Conservation (phyloP, 2,888 invertebrate species). For the Oxystoma pomonae region DNA sequence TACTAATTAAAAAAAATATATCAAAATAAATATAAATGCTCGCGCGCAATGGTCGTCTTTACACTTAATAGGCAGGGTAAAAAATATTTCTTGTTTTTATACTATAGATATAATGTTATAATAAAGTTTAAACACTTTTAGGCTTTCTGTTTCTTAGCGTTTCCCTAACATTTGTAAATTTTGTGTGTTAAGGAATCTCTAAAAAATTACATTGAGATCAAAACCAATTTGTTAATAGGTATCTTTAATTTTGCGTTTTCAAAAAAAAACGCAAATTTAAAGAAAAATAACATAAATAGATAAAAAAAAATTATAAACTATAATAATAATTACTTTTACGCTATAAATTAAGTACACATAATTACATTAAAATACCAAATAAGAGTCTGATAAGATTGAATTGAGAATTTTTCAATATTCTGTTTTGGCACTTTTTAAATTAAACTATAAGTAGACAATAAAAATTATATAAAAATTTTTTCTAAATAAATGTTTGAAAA, state of each 20-base stretch:
- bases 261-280: background rate
- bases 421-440: background rate
- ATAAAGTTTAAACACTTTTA: background rate
- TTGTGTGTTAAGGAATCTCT: background rate
- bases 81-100: background rate
- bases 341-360: background rate
- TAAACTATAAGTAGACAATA: background rate
- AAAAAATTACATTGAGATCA: background rate
- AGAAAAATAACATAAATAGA: background rate
- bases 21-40: slow-evolving; percentile 10
- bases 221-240: background rate
- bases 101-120: background rate
- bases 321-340: background rate
- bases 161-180: background rate
- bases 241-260: background rate
- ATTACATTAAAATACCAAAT: background rate
- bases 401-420: background rate
- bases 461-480: no score
- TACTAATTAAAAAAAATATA: slow-evolving; percentile 19
- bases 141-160: background rate
- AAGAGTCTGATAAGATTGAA: no score
- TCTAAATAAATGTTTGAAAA: no score
- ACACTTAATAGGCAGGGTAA: no score
- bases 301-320: background rate
- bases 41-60: background rate